Base-by-base conservation (phyloP, 2,888 invertebrate genomes). In the Scaptomyza parva region DNA sequence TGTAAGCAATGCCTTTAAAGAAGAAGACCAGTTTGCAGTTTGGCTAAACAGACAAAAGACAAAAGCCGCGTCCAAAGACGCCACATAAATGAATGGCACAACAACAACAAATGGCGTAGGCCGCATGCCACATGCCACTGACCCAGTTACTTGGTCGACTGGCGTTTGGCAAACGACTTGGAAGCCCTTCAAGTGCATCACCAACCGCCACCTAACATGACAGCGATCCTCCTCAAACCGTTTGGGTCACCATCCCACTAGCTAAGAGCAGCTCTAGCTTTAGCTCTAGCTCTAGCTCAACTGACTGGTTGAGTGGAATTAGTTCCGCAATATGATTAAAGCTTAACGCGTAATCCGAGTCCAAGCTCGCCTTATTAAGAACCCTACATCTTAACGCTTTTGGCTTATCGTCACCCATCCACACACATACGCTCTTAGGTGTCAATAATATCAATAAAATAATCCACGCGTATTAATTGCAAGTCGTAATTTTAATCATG, bases 311-410 rank as follows among this genome's bases (percentile, higher is more conserved):
- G 65, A 76, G 64, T 67, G 73, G 55, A 50, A 63, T 71, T 72
- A 72, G 86, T 86, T 88, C 79, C 86, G 83, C 80, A 70, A 71
- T 87, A 85, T 87, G 86, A 88, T 71, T 87, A 73, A 79, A 71
- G 76, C 70, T 66, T 65, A 55, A 14, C 8, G 52, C 63, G 77
- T 80, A 87, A 86, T 79, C 69, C 68, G 74, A 87, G 20, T 60
- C 63, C 59, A 61, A 73, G 68, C 81, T 50, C 59, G 33, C 5
- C 71, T 40, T 47, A 48, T 68, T 72, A 53, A 22, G 48, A 39
- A 51, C 58, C 41, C 63, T 39, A 18, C 33, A n/a, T 12, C 9
- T 26, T n/a, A 26, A 14, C 6, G 17, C 17, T 17, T 35, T 14
- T n/a, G 8, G 14, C 35, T n/a, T 33, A n/a, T n/a, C n/a, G n/a